Conservation (phyloP, 2,797 vertebrate species). For the Cyclura pinguis region DNA sequence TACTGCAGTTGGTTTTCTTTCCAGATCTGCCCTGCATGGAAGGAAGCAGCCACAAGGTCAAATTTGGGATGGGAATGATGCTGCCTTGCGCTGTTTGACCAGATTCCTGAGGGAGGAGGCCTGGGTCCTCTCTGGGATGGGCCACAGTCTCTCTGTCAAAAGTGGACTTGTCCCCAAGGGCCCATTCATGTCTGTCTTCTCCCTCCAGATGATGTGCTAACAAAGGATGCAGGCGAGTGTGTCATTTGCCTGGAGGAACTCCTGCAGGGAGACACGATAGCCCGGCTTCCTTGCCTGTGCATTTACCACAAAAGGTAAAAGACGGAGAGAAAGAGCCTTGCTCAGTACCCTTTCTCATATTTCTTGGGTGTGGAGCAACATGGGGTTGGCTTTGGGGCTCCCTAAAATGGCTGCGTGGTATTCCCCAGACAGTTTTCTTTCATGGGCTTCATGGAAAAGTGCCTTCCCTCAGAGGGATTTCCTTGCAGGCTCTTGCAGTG, state of each 20-base stretch:
- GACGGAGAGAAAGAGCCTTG: rapidly evolving
- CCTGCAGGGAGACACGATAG: constrained; percentile 97
- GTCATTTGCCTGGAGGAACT: constrained; percentile 99
- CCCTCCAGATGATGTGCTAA: constrained; percentile 93
- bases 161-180: not conserved
- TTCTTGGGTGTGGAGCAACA: not conserved
- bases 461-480: not conserved
- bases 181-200: constrained; percentile 3
- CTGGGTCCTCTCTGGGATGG: not conserved
- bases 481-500: not conserved
- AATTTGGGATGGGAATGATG: too few relatives aligned
- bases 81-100: not conserved
- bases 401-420: not conserved
- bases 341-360: too few relatives aligned
- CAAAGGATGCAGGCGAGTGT: constrained; percentile 96
- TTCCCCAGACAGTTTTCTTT: not conserved
- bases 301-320: constrained; percentile 98
- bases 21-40: too few relatives aligned
- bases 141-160: too few relatives aligned
- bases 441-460: not conserved
- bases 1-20: too few relatives aligned
- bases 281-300: constrained; percentile 99
- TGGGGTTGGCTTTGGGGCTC: not conserved
- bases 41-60: too few relatives aligned
- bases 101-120: not conserved